A percentile compares a stretch with the other conserved stretches of the same genome.
Evolutionary conservation across 2,797 vertebrate genomes (phyloP).

Genomic region (Muraenolepis orangiensis): DNA sequence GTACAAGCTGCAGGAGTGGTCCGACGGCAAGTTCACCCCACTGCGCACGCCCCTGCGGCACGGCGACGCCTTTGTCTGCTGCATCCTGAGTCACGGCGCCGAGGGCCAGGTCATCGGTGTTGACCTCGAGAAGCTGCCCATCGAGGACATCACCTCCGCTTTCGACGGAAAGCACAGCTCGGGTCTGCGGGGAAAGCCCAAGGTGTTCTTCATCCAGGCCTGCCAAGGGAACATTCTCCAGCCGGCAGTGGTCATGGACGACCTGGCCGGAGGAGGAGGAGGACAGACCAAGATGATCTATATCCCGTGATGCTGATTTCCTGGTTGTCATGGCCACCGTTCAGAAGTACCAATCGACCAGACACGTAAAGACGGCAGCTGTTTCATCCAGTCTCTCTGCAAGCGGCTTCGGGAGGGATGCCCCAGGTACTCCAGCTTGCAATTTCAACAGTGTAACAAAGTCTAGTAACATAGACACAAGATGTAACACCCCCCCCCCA

Average conservation of each 20-base stretch:
- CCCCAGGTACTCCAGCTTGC: conserved; percentile 63
- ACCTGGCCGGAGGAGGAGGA: conserved; percentile 34
- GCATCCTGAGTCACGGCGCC: conserved; percentile 82
- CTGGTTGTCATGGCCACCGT: conserved; percentile 81
- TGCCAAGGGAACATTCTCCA: conserved; percentile 78
- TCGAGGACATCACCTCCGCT: conserved; percentile 68
- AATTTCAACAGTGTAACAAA: no score
- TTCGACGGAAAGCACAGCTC: conserved; percentile 71
- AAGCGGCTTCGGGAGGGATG: conserved; percentile 69
- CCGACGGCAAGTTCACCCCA: not conserved
- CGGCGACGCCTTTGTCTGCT: conserved; percentile 86
- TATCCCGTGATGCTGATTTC: conserved; percentile 80
- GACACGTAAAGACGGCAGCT: conserved; percentile 66
- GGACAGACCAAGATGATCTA: not conserved
- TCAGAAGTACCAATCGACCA: conserved; percentile 62
- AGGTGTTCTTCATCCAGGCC: conserved; percentile 91
- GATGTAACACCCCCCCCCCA: no score
- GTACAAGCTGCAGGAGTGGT: conserved; percentile 49
- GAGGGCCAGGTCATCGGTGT: conserved; percentile 68
- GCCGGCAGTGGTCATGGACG: conserved; percentile 54
- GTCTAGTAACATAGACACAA: no score
- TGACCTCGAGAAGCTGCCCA: conserved; percentile 60
- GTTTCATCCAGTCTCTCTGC: conserved; percentile 87
- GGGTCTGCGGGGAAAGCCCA: conserved; percentile 79
- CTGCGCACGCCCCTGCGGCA: conserved; percentile 47